Base-by-base conservation (phyloP, 2,797 vertebrate species). In the Ambastaia sidthimunki region DNA sequence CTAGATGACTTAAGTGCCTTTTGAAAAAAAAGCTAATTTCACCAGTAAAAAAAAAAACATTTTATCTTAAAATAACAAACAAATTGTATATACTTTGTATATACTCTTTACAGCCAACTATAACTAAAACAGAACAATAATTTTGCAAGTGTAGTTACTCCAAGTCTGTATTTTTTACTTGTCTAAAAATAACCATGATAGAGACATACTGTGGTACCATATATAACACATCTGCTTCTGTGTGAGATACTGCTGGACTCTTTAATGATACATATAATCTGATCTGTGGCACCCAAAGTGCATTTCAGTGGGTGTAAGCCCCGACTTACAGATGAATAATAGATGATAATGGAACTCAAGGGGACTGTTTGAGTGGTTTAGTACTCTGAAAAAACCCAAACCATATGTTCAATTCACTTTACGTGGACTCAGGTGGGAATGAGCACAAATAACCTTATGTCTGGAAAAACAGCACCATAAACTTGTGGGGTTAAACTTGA, bases 271-370 rank as follows among this genome's bases (percentile, higher is more conserved):
- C 28, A 76, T n/a, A 71, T 60, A 81, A 23, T 16, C 28, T 76
- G 80, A 70, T 78, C 18, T 77, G 48, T 71, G 59, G 59, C 59
- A 86, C 81, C 84, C 80, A 88, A 85, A 88, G 84, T 84, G 65
- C 78, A 82, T 74, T 37, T 73, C 79, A 86, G 79, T 73, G 81
- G 86, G 83, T 85, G 85, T 88, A 84, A 84, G 79, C 84, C 83
- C 44, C 69, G 81, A 85, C 66, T 82, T 74, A 76, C 81, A 69
- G 81, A 87, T 92, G 83, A 93, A 92, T 91, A 90, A 92, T 91
- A 86, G 86, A 93, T 82, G 91, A 69, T 69, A 69, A 68, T 63
- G 63, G 80, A 86, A 77, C 89, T 84, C 88, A 9, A 1, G 89
- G 84, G 91, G 87, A 16, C 70, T 81, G 50, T 89, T 85, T 85